These are phyloP conservation scores for Synergus gifuensis DNA, from an alignment of 2,888 invertebrate species.

Conservation along the genomic window DNA sequence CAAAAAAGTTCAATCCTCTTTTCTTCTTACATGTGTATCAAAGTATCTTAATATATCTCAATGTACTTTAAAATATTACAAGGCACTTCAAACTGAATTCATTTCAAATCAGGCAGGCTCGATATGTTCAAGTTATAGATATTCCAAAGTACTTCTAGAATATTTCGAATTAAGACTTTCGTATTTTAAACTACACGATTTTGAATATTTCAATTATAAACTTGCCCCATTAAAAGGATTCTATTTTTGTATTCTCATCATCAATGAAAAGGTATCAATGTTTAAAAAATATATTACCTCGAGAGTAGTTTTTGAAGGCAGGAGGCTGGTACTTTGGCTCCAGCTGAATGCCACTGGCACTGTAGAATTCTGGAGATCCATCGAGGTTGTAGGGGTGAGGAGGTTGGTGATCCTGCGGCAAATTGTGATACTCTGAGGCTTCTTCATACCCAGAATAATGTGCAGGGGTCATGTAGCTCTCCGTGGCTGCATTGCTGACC, in stretches of 20 bases:
- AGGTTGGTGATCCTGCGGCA: constrained; percentile 77
- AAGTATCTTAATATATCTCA: no score
- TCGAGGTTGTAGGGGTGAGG: constrained; percentile 82
- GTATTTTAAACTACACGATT: no score
- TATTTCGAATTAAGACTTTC: no score
- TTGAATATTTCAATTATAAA: no score
- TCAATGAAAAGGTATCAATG: no score
- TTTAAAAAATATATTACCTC: constrained; percentile 79
- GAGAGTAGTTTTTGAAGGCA: constrained; percentile 84
- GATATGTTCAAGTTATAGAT: no score
- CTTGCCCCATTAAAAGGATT: not conserved
- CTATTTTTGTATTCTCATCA: not conserved
- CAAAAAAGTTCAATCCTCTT: constrained; percentile 3
- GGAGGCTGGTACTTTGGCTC: constrained; percentile 87
- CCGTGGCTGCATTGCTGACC: constrained; percentile 67
- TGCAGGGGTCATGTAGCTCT: constrained; percentile 74
- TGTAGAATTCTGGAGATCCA: constrained; percentile 87
- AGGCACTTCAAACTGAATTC: no score
- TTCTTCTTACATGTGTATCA: no score
- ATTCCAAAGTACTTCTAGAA: no score
- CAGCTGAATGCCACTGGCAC: constrained; percentile 80
- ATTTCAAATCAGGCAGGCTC: no score
- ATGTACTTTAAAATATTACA: no score
- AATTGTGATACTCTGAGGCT: constrained; percentile 66
- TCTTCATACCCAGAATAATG: constrained; percentile 79